phyloP scores from a whole-genome alignment of 1,140 invertebrate genomes.

The Coboldia fuscipes region DNA sequence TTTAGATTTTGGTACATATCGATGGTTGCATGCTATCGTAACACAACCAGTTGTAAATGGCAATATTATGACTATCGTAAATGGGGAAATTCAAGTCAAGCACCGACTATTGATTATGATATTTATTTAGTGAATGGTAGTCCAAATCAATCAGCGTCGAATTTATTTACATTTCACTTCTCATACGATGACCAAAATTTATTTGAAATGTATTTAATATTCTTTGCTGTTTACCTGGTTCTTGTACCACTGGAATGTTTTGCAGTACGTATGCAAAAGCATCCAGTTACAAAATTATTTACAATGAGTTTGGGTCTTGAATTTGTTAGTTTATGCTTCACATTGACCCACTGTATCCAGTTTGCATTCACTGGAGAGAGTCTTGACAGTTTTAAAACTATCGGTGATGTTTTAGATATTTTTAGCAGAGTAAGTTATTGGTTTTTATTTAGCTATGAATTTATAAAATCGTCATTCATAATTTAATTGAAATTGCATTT shows the following conservation, averaged over 20 bases:
- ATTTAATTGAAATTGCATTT: too few species aligned
- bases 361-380: slow-evolving; percentile 80
- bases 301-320: slow-evolving; percentile 70
- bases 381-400: slow-evolving; percentile 50
- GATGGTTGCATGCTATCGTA: slow-evolving; percentile 74
- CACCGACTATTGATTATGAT: slow-evolving; percentile 51
- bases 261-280: slow-evolving; percentile 64
- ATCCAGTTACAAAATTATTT: slow-evolving; percentile 79
- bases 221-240: slow-evolving; percentile 71
- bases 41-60: slow-evolving; percentile 60
- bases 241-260: slow-evolving; percentile 76
- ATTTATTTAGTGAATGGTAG: slow-evolving; percentile 93
- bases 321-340: slow-evolving; percentile 62
- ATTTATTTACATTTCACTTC: slow-evolving; percentile 83
- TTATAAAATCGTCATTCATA: slow-evolving; percentile 4
- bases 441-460: too few species aligned
- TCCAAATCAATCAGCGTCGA: slow-evolving; percentile 61
- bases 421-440: slow-evolving; percentile 57
- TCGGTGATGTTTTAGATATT: slow-evolving; percentile 82
- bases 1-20: slow-evolving; percentile 89
- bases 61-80: slow-evolving; percentile 34
- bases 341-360: slow-evolving; percentile 71
- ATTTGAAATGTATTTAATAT: slow-evolving; percentile 75
- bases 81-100: neutral
- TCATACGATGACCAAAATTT: slow-evolving; percentile 91